Evolutionary conservation across 1,140 invertebrate species (phyloP).

Genomic region (Trachymyrmex septentrionalis): DNA sequence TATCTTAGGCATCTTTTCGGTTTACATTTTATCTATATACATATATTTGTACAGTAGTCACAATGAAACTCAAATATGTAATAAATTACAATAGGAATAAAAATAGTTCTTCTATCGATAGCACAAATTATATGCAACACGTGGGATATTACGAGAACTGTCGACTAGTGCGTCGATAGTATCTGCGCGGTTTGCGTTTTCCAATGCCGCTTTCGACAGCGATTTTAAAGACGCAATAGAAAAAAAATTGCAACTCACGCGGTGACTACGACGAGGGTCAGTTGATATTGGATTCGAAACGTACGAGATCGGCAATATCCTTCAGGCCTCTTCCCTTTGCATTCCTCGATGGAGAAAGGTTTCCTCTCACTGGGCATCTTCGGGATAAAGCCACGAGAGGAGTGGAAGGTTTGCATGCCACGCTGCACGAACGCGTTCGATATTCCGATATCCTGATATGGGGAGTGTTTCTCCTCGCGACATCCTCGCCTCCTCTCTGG

Average conservation of each 20-base stretch:
- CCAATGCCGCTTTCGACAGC: neutral
- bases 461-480: constrained; percentile 72
- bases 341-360: constrained; percentile 46
- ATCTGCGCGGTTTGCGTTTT: constrained; percentile 43
- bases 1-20: neutral
- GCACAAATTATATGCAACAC: neutral
- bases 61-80: neutral
- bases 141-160: constrained; percentile 34
- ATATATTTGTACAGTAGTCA: neutral
- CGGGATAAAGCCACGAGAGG: constrained; percentile 73
- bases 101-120: neutral
- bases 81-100: neutral
- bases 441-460: constrained; percentile 78
- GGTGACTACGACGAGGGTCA: neutral
- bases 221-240: constrained; percentile 48
- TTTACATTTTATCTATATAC: neutral
- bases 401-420: constrained; percentile 68
- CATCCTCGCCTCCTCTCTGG: constrained; percentile 45
- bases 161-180: constrained; percentile 7
- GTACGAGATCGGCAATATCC: constrained; percentile 72
- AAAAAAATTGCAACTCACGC: constrained; percentile 30
- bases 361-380: constrained; percentile 45
- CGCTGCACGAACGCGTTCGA: constrained; percentile 66
- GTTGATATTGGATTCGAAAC: constrained; percentile 74
- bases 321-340: constrained; percentile 61